phyloP scores from a whole-genome alignment of 2,797 vertebrate species.

The Oophaga sylvatica region DNA sequence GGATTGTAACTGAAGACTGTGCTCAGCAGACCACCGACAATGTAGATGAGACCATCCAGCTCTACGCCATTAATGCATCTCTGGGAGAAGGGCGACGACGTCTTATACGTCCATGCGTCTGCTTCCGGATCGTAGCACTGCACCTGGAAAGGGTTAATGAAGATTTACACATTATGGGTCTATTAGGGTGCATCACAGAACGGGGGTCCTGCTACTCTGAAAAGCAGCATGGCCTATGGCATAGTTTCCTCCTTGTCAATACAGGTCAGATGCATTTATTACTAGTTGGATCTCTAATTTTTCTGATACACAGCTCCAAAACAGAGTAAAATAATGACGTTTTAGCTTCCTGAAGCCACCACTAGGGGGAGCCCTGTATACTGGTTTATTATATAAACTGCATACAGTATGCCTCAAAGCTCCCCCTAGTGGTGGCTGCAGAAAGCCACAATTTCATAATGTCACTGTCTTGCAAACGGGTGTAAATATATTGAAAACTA shows the following conservation, averaged over 20 bases:
- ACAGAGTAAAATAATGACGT: not conserved
- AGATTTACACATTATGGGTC: not conserved
- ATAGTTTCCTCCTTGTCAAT: not conserved
- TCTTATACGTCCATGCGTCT: conserved; percentile 71
- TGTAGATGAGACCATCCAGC: conserved; percentile 76
- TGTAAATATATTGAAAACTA: too few species aligned
- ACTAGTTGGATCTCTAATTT: too few species aligned
- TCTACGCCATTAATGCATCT: conserved; percentile 75
- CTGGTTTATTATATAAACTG: too few species aligned
- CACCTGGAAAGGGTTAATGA: conserved; percentile 69
- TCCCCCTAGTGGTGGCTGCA: too few species aligned
- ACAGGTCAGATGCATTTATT: too few species aligned
- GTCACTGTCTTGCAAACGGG: too few species aligned
- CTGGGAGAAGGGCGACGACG: conserved; percentile 76
- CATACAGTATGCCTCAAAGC: too few species aligned
- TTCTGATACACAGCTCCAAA: too few species aligned
- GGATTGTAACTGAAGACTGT: conserved; percentile 77
- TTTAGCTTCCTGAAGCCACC: not conserved
- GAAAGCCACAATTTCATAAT: too few species aligned
- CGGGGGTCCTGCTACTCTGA: not conserved
- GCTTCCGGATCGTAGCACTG: conserved; percentile 78
- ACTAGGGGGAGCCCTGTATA: not conserved
- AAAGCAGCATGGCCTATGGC: not conserved
- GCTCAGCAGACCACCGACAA: conserved; percentile 78
- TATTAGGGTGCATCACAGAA: not conserved